Conservation (phyloP, 1,140 invertebrate species). For the Drusus annulatus region DNA sequence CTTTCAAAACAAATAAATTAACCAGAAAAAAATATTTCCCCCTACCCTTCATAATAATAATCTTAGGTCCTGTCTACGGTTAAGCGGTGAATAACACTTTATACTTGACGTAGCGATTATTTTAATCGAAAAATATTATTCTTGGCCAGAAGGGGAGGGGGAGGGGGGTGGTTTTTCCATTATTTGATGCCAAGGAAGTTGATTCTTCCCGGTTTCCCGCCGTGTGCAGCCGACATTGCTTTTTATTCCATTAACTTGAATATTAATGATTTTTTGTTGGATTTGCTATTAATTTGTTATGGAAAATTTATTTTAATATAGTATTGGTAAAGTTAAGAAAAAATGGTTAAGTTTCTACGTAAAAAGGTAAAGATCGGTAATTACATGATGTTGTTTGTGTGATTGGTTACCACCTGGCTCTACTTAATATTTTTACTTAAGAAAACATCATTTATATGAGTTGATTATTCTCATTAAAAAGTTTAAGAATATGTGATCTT, state of each 20-base stretch:
- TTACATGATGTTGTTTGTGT: too few relatives aligned
- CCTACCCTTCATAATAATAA: not conserved
- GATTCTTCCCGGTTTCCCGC: not conserved
- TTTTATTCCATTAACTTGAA: conserved; percentile 54
- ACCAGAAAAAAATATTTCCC: not conserved
- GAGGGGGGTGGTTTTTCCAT: conserved; percentile 47
- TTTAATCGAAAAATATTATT: conserved; percentile 59
- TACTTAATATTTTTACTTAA: too few relatives aligned
- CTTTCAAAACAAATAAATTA: conserved; percentile 48
- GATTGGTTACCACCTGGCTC: too few relatives aligned
- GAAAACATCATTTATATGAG: too few relatives aligned
- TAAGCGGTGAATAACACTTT: conserved; percentile 47
- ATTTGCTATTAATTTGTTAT: too few relatives aligned
- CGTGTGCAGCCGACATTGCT: conserved; percentile 38
- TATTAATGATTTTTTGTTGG: conserved; percentile 49
- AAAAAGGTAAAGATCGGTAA: too few relatives aligned
- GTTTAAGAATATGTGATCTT: too few relatives aligned
- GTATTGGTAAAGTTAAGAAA: too few relatives aligned
- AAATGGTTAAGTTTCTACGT: too few relatives aligned
- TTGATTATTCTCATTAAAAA: too few relatives aligned
- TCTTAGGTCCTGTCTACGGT: not conserved
- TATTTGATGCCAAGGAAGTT: conserved; percentile 47
- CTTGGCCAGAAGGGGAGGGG: not conserved
- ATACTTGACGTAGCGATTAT: conserved; percentile 54
- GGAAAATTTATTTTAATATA: too few relatives aligned